Percentiles rank a stretch among this genome's conserved stretches.
Conservation (phyloP, 2,113 vertebrate genomes). For the Trogon melanurus region DNA sequence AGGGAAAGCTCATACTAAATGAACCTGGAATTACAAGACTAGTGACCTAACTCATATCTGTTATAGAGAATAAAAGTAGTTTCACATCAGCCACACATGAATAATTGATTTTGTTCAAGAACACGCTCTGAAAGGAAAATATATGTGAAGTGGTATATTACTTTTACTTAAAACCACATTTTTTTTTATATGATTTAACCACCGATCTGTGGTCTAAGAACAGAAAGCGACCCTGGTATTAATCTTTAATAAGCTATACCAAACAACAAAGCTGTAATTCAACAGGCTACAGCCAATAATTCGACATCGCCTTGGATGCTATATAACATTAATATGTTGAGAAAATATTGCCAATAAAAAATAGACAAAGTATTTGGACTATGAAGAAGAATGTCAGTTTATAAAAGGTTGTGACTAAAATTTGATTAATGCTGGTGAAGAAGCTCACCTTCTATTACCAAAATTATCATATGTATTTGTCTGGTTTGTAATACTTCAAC, state of each 20-base stretch:
- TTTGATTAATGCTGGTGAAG: background rate
- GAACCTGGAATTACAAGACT: background rate
- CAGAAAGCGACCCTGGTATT: background rate
- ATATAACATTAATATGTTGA: background rate
- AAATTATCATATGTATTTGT: background rate
- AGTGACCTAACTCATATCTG: background rate
- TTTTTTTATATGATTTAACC: background rate
- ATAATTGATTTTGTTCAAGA: slow-evolving; percentile 44
- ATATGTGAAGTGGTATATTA: background rate
- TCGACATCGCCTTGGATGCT: background rate
- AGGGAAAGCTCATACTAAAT: background rate
- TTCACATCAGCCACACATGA: slow-evolving; percentile 6
- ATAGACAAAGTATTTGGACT: background rate
- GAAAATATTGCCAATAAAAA: background rate
- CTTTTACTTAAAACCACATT: background rate
- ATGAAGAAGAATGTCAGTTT: background rate
- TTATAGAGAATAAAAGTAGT: background rate
- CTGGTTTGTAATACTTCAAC: background rate
- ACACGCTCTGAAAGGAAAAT: slow-evolving; percentile 19
- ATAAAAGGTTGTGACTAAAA: background rate
- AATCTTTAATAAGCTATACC: background rate
- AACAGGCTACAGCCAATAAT: background rate
- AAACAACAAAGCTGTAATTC: background rate
- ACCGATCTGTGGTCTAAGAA: background rate
- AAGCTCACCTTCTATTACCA: background rate